A percentile compares a stretch with the other conserved stretches of the same genome.
phyloP scores from a whole-genome alignment of 1,140 invertebrate genomes.

The Hirudo medicinalis region DNA sequence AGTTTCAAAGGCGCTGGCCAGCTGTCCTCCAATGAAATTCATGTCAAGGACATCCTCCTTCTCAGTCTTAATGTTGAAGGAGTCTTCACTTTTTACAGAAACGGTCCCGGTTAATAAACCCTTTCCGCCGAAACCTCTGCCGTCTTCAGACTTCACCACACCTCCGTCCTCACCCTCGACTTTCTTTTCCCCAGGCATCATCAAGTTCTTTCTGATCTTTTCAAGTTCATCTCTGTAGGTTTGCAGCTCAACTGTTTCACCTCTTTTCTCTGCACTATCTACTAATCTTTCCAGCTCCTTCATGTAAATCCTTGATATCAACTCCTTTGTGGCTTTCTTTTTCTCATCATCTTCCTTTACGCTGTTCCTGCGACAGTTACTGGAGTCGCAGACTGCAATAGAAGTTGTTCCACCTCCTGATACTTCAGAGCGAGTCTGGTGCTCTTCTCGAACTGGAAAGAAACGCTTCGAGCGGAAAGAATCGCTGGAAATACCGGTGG shows the following conservation, averaged over 20 bases:
- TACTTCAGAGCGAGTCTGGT: too few species aligned
- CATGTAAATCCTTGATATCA: conserved; percentile 89
- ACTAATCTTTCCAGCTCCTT: conserved; percentile 81
- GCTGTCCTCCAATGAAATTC: not conserved
- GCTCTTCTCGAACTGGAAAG: too few species aligned
- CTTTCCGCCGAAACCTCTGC: too few species aligned
- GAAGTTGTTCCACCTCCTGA: too few species aligned
- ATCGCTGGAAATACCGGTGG: too few species aligned
- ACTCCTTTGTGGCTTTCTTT: conserved; percentile 89
- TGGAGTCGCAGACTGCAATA: not conserved
- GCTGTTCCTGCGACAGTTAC: conserved; percentile 51
- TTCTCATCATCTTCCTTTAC: conserved; percentile 49
- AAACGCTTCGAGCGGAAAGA: too few species aligned
- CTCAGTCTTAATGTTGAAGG: conserved; percentile 31
- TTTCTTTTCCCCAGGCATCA: too few species aligned
- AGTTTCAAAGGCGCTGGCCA: not conserved
- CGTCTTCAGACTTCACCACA: conserved; percentile 54
- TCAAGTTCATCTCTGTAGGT: conserved; percentile 80
- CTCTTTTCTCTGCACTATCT: conserved; percentile 53
- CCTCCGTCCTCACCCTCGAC: not conserved
- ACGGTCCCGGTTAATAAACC: conserved; percentile 53
- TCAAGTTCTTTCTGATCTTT: conserved; percentile 41
- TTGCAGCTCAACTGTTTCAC: conserved; percentile 54
- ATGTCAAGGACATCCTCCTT: too few species aligned
- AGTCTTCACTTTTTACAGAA: conserved; percentile 57